Conservation (phyloP, 2,888 invertebrate species). For the Torymus tubicola region DNA sequence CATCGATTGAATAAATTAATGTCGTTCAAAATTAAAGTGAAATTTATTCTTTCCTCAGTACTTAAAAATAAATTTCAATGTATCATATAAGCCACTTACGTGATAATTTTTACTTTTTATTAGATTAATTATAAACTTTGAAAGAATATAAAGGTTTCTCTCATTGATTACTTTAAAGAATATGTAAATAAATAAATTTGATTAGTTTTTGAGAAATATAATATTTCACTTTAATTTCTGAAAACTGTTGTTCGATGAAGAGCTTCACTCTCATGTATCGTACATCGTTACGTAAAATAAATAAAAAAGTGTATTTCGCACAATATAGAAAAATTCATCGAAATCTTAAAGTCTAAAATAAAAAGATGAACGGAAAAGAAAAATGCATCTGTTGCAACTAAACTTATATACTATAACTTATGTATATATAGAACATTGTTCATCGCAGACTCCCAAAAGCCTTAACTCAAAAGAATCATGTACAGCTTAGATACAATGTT, state of each 20-base stretch:
- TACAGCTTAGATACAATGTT: slow-evolving; percentile 39
- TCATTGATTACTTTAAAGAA: too few relatives aligned
- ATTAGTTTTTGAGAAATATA: not conserved
- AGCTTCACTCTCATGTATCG: not conserved
- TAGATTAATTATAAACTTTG: too few relatives aligned
- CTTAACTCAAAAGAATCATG: slow-evolving; percentile 37
- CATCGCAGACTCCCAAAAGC: slow-evolving; percentile 29
- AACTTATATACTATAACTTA: slow-evolving; percentile 45
- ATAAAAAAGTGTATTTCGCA: slow-evolving; percentile 42
- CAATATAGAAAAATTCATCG: slow-evolving; percentile 39
- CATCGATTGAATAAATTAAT: not conserved
- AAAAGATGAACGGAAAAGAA: slow-evolving; percentile 54
- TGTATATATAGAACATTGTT: slow-evolving; percentile 20
- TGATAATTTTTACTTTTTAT: too few relatives aligned
- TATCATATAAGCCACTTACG: too few relatives aligned
- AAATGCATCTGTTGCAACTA: slow-evolving; percentile 53
- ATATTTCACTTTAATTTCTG: slow-evolving; percentile 12
- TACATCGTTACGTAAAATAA: slow-evolving; percentile 39
- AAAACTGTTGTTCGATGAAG: not conserved
- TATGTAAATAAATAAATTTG: too few relatives aligned
- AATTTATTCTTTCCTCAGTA: not conserved
- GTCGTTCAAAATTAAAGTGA: not conserved
- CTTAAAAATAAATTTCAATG: not conserved
- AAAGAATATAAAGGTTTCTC: too few relatives aligned
- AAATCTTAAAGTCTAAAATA: slow-evolving; percentile 46